Evolutionary conservation across 2,797 vertebrate species (phyloP), one percentile per base, ranked within the genome.

Genomic region (Xenops minutus): DNA sequence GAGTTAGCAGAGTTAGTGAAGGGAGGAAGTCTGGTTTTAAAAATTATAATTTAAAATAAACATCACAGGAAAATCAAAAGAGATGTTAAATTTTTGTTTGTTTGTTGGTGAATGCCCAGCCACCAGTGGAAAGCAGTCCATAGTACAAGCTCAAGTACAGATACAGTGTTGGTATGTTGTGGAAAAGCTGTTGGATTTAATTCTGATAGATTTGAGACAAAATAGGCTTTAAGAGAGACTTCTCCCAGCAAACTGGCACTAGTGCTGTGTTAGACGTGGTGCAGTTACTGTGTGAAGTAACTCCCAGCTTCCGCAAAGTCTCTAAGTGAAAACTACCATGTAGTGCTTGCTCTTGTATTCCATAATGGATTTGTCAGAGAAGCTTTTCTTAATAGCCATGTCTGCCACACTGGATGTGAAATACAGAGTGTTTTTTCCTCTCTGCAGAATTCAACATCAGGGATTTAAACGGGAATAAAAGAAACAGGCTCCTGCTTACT

Each of bases 71-170:
- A 94, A 92, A 88, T 62, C 43, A 85, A 78, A 64, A 34, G 14
- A 84, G 54, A 4, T 56, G 49, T 32, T 86, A 32, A 27, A 22
- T 73, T 81, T 74, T 69, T 62, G 5, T 44, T 58, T 41, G 3
- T 92, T 94, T 94, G 68, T 85, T 95, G 78, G 82, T 80, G 73
- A 92, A 89, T 96, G 78, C 80, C 79, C 81, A 96, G 41, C 69
- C 92, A 66, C 74, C 74, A 85, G 67, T n/a, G 84, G 62, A 92
- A 73, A 82, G 79, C 62, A 62, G 43, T 72, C 54, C 74, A 39
- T 61, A 64, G 67, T 91, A 89, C 64, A 91, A 36, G 4, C 63
- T 93, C 84, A 71, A 56, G 72, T 54, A 71, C 32, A 29, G 44
- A 74, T 52, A 79, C 54, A 37, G 12, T 12, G 7, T 6, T 72